Evolutionary conservation across 2,113 vertebrate genomes (phyloP).

Genomic region (Clarias gariepinus): DNA sequence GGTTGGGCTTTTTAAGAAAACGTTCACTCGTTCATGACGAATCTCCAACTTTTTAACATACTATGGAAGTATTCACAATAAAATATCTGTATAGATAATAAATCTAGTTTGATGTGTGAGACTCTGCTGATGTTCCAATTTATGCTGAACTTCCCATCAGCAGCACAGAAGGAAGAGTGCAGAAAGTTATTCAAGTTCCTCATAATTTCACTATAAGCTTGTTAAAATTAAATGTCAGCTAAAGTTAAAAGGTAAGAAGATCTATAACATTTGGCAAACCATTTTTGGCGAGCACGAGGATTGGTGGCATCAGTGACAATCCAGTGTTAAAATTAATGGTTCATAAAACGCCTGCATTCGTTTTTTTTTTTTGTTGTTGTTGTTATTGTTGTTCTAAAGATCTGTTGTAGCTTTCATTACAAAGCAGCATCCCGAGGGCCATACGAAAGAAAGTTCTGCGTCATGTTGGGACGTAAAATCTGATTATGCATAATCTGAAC

Average conservation of each 20-base stretch:
- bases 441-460: neutral
- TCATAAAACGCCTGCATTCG: neutral
- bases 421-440: neutral
- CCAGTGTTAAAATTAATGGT: neutral
- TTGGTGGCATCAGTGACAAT: neutral
- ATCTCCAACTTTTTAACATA: neutral
- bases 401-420: neutral
- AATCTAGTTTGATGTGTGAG: constrained; percentile 11
- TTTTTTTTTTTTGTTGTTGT: neutral
- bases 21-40: neutral
- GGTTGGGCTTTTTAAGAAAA: neutral
- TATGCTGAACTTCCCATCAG: neutral
- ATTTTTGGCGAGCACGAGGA: too few relatives aligned
- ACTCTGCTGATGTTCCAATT: neutral
- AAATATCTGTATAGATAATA: constrained; percentile 20
- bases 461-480: neutral
- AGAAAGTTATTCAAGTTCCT: neutral
- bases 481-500: neutral
- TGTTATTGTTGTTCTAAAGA: neutral
- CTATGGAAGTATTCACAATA: constrained; percentile 5
- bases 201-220: neutral
- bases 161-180: neutral
- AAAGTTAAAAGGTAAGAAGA: neutral
- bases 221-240: neutral
- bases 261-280: neutral